phyloP scores from a whole-genome alignment of 1,140 invertebrate species.

The Trichonephila clavata region DNA sequence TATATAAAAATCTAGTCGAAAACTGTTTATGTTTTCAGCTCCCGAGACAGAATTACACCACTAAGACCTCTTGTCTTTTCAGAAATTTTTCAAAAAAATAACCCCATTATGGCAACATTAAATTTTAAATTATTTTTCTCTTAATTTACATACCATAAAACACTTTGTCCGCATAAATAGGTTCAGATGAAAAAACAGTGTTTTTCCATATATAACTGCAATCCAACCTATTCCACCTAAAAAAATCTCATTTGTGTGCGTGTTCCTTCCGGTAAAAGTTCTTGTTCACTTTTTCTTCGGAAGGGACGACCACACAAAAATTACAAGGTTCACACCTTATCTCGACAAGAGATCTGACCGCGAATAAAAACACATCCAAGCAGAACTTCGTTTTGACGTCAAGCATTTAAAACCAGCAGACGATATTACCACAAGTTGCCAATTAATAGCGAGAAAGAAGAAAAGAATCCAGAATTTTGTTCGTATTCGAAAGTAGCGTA shows the following conservation, averaged over 20 bases:
- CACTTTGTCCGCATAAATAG: too few species aligned
- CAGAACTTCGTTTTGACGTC: constrained; percentile 46
- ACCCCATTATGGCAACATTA: too few species aligned
- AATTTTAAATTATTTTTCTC: too few species aligned
- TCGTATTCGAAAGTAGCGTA: constrained; percentile 38
- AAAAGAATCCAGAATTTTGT: background rate
- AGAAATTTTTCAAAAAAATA: too few species aligned
- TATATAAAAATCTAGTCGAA: too few species aligned
- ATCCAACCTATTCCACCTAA: too few species aligned
- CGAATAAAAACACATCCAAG: background rate
- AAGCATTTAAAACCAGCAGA: constrained; percentile 3
- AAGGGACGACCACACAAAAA: background rate
- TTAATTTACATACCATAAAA: too few species aligned
- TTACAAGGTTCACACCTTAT: constrained; percentile 38
- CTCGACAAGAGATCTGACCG: constrained; percentile 7
- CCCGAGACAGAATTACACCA: too few species aligned
- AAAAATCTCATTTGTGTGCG: background rate
- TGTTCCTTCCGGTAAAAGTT: background rate
- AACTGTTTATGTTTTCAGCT: too few species aligned
- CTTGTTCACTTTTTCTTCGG: background rate
- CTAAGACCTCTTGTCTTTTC: too few species aligned
- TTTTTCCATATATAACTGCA: too few species aligned
- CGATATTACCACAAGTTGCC: constrained; percentile 18
- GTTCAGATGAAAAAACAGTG: too few species aligned
- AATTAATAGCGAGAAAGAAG: background rate